Conservation (phyloP, 2,113 vertebrate genomes). For the Urocolius indicus region DNA sequence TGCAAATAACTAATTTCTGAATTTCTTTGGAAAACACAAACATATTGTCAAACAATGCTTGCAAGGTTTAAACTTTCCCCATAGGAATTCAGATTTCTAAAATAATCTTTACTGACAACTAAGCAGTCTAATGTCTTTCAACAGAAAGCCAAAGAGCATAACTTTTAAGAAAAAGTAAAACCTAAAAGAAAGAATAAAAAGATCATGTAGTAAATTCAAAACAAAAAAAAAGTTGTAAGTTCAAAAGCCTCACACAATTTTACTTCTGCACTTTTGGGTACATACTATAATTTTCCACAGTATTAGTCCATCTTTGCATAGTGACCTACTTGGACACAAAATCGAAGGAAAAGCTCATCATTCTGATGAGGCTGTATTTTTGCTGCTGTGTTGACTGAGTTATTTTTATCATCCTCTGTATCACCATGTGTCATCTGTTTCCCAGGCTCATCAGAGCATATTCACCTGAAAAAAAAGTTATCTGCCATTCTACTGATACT, state of each 20-base stretch:
- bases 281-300: neutral
- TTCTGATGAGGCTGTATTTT: conserved; percentile 10
- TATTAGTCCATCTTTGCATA: neutral
- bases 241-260: neutral
- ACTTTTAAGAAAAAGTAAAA: neutral
- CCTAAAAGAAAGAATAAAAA: neutral
- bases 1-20: neutral
- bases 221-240: neutral
- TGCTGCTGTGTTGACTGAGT: neutral
- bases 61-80: neutral
- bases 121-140: neutral
- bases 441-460: neutral
- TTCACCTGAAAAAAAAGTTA: conserved; percentile 32
- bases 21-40: neutral
- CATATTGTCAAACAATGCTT: neutral
- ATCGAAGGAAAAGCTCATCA: neutral
- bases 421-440: neutral
- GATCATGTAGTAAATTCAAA: neutral
- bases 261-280: neutral
- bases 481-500: neutral
- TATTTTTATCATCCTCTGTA: conserved; percentile 23
- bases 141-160: neutral
- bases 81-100: neutral
- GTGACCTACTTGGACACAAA: neutral
- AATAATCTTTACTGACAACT: neutral